A percentile compares a stretch with the other conserved stretches of the same genome.
phyloP scores from a whole-genome alignment of 2,113 vertebrate species.

The Jaculus jaculus region DNA sequence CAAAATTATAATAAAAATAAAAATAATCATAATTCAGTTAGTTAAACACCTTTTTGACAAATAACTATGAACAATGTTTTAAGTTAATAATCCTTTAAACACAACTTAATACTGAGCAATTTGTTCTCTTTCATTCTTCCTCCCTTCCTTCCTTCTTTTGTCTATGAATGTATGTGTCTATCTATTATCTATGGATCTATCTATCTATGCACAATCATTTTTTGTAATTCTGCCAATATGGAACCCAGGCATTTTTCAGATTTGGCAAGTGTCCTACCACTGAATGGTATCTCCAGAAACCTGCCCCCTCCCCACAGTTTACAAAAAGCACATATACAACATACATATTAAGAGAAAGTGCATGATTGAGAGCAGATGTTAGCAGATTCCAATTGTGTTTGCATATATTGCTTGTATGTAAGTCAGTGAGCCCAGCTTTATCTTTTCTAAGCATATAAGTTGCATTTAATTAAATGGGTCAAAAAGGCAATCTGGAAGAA shows the following conservation, averaged over 20 bases:
- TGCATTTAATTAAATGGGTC: not conserved
- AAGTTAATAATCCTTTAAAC: not conserved
- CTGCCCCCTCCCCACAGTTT: too few species aligned
- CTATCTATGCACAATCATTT: not conserved
- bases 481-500: not conserved
- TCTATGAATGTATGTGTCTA: too few species aligned
- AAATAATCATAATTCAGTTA: not conserved
- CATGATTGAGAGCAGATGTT: too few species aligned
- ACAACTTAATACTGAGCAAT: not conserved
- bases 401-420: not conserved
- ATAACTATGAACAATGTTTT: not conserved
- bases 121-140: too few species aligned
- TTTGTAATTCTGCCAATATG: not conserved
- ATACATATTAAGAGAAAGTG: not conserved
- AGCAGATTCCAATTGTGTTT: not conserved
- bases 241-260: not conserved
- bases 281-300: not conserved
- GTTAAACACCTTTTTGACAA: not conserved
- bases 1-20: too few species aligned
- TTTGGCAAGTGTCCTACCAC: not conserved
- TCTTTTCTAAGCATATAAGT: not conserved
- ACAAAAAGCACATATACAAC: not conserved
- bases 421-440: not conserved
- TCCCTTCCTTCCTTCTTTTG: too few species aligned
- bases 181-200: not conserved